These are phyloP conservation scores for Echinops telfairi DNA, from an alignment of 2,113 vertebrate genomes.

Conservation along the genomic window DNA sequence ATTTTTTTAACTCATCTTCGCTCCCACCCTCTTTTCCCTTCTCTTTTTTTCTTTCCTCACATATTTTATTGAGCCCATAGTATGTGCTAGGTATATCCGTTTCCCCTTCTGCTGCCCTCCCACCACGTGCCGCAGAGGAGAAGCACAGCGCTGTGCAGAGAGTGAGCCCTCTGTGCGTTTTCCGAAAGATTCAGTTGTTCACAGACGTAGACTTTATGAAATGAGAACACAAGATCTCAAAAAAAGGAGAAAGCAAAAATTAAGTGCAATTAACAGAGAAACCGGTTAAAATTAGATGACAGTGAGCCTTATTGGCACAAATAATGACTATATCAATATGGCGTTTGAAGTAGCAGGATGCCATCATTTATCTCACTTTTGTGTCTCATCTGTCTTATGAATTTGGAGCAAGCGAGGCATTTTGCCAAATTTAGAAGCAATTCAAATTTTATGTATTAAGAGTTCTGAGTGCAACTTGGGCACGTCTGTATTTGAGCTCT, in stretches of 20 bases:
- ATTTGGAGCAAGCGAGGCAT: slow-evolving; percentile 75
- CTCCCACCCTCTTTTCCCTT: neutral
- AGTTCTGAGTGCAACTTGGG: slow-evolving; percentile 69
- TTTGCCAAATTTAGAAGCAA: slow-evolving; percentile 80
- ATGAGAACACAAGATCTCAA: slow-evolving; percentile 52
- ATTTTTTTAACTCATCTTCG: neutral
- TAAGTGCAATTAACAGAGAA: slow-evolving; percentile 75
- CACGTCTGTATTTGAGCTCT: slow-evolving; percentile 64
- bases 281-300: slow-evolving; percentile 81
- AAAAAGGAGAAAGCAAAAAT: slow-evolving; percentile 62
- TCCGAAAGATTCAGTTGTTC: slow-evolving; percentile 51
- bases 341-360: slow-evolving; percentile 77
- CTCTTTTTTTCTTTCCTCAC: neutral
- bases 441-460: slow-evolving; percentile 72
- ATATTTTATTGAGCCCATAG: slow-evolving; percentile 3
- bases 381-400: slow-evolving; percentile 80
- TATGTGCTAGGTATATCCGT: neutral
- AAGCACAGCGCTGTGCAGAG: slow-evolving; percentile 1
- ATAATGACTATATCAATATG: slow-evolving; percentile 80
- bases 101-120: slow-evolving; percentile 3
- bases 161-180: slow-evolving; percentile 4
- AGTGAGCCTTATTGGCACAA: slow-evolving; percentile 80
- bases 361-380: slow-evolving; percentile 73
- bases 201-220: slow-evolving; percentile 26
- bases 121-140: neutral